Percentiles rank a stretch among this genome's conserved stretches.
These are phyloP conservation scores for Fragum fragum DNA, from an alignment of 2,888 invertebrate species.

Conservation along the genomic window DNA sequence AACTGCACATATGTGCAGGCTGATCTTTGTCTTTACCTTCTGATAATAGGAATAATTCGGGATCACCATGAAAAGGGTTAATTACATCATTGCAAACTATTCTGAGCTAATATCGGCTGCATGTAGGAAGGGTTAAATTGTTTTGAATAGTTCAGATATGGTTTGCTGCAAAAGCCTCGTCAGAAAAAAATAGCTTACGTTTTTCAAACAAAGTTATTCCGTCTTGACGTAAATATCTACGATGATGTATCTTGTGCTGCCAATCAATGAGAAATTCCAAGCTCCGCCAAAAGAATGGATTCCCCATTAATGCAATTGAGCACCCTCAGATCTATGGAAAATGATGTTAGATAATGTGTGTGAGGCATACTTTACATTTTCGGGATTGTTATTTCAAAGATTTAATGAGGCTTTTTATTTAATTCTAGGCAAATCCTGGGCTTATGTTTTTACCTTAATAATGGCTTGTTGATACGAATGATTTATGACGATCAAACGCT, in stretches of 20 bases:
- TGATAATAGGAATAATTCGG: no score
- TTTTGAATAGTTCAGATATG: conserved; percentile 1
- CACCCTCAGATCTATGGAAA: conserved; percentile 31
- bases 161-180: neutral
- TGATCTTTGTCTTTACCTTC: no score
- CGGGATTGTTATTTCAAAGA: conserved; percentile 6
- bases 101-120: no score
- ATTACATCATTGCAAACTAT: no score
- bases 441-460: neutral
- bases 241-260: conserved; percentile 42
- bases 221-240: conserved; percentile 31
- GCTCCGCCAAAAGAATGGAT: conserved; percentile 52
- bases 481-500: neutral
- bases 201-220: conserved; percentile 18
- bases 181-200: conserved; percentile 1
- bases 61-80: no score
- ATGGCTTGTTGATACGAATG: neutral
- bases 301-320: conserved; percentile 20
- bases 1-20: no score
- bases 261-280: conserved; percentile 46
- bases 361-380: neutral
- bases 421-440: neutral
- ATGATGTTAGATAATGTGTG: conserved; percentile 22
- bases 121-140: neutral
- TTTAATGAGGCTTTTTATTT: conserved; percentile 2